These are phyloP conservation scores for Iselma pallidipennis DNA, from an alignment of 2,888 invertebrate species.

Conservation along the genomic window DNA sequence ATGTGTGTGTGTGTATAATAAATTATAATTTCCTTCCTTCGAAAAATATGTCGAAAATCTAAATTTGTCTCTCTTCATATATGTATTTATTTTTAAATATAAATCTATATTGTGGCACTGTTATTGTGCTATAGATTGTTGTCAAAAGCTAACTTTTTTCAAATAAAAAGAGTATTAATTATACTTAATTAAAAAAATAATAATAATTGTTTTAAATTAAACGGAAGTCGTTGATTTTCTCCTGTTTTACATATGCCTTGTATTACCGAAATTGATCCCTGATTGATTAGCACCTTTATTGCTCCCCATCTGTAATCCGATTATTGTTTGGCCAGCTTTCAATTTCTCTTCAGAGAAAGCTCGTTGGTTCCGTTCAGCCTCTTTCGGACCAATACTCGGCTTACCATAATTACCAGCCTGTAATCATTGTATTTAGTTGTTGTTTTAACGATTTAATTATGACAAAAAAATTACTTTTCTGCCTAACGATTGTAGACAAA, in stretches of 20 bases:
- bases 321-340: conserved; percentile 89
- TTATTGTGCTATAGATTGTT: not conserved
- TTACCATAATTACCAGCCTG: conserved; percentile 82
- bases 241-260: conserved; percentile 90
- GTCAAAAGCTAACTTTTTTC: not conserved
- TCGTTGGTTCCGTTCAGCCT: conserved; percentile 92
- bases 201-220: not conserved
- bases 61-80: no score
- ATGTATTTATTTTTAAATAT: not conserved
- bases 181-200: conserved; percentile 16
- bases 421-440: conserved; percentile 16
- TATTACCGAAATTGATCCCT: conserved; percentile 96
- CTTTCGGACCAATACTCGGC: conserved; percentile 93
- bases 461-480: conserved; percentile 73
- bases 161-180: conserved; percentile 23
- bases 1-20: not conserved
- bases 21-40: not conserved
- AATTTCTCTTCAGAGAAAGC: conserved; percentile 94
- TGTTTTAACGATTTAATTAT: not conserved
- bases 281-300: conserved; percentile 98
- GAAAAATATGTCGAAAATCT: not conserved
- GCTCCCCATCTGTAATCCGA: conserved; percentile 94
- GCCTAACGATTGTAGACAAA: conserved; percentile 92
- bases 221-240: not conserved
- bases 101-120: not conserved